Percentiles rank a stretch among this genome's conserved stretches.
These are phyloP conservation scores for Eleutherodactylus coqui DNA, from an alignment of 2,797 vertebrate species.

Conservation along the genomic window DNA sequence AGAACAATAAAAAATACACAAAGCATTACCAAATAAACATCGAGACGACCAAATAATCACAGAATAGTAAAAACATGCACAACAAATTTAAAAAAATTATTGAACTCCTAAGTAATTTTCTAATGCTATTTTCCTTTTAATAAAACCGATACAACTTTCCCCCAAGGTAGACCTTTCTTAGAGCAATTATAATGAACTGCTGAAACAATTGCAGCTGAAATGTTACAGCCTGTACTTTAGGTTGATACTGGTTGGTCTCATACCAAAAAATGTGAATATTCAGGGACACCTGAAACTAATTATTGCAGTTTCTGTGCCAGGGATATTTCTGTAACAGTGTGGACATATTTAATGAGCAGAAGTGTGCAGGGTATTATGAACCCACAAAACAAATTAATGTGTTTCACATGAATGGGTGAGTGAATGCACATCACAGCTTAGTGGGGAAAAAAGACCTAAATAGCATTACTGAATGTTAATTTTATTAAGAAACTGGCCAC, in stretches of 20 bases:
- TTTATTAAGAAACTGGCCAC: conserved; percentile 28
- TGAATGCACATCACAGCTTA: conserved; percentile 43
- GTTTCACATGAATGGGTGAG: conserved; percentile 51
- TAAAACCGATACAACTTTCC: background rate
- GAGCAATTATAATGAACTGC: background rate
- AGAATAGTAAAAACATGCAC: background rate
- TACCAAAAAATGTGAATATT: background rate
- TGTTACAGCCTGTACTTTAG: background rate
- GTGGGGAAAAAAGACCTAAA: conserved; percentile 17
- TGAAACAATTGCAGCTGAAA: background rate
- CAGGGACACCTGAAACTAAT: conserved; percentile 42
- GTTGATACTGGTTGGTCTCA: background rate
- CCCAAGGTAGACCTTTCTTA: background rate
- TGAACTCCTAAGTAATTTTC: background rate
- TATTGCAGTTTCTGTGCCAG: conserved; percentile 24
- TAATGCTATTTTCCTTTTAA: background rate
- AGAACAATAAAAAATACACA: background rate
- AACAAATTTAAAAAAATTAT: background rate
- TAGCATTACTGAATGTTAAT: conserved; percentile 12
- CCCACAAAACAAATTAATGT: conserved; percentile 53
- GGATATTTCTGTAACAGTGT: conserved; percentile 24
- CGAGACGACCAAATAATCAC: too few relatives aligned
- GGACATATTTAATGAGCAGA: conserved; percentile 46
- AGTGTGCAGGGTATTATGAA: conserved; percentile 41
- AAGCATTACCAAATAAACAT: too few relatives aligned